Conservation (phyloP, 2,113 vertebrate genomes). For the Phaethornis superciliosus region DNA sequence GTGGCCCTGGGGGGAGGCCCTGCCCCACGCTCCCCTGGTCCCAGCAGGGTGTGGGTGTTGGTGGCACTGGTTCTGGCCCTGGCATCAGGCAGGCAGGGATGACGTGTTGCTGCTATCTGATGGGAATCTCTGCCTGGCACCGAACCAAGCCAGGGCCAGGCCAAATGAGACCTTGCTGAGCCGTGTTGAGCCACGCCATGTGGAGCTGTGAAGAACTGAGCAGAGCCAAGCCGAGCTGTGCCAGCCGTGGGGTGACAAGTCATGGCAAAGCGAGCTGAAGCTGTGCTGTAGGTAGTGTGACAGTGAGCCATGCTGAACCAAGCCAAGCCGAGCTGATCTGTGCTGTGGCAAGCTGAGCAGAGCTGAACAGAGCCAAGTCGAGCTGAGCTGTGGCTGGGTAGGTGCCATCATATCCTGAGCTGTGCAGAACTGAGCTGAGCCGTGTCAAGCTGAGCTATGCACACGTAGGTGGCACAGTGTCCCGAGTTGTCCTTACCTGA, state of each 20-base stretch:
- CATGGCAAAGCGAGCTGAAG: background rate
- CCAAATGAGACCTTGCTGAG: too few relatives aligned
- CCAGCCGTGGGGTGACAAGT: too few relatives aligned
- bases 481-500: background rate
- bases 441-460: background rate
- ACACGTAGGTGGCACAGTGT: background rate
- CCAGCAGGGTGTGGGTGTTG: rapidly evolving
- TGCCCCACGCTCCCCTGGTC: background rate
- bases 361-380: background rate
- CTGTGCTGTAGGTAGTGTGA: background rate
- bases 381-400: too few relatives aligned
- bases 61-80: background rate
- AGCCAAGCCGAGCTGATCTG: too few relatives aligned
- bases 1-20: rapidly evolving
- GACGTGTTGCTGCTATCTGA: background rate
- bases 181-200: background rate
- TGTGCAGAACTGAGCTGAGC: background rate
- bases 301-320: too few relatives aligned
- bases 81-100: rapidly evolving
- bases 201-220: background rate
- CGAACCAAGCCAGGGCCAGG: rapidly evolving
- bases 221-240: rapidly evolving
- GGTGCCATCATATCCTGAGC: too few relatives aligned
- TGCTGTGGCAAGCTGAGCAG: background rate
- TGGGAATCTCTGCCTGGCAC: background rate